Evolutionary conservation across 2,113 vertebrate genomes (phyloP), one percentile per base, ranked within the genome.

Genomic region (Neodontobutis hainanensis): DNA sequence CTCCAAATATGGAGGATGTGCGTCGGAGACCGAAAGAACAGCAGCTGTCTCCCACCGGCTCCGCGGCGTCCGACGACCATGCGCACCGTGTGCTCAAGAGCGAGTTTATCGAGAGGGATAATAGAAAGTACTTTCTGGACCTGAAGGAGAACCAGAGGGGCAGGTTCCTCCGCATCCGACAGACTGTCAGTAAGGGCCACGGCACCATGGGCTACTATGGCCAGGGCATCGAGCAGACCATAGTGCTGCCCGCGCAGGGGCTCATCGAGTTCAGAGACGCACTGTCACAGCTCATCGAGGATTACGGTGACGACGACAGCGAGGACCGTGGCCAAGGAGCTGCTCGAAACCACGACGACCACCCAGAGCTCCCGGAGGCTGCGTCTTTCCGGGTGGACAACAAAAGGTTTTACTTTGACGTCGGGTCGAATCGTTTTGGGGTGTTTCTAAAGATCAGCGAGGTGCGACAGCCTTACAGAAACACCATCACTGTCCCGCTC

Each of bases 201-300:
- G 96, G 97, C 63, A 90, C 94, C 78, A 96, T 98, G 87, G 97
- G 97, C 4, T 98, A 98, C 85, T 98, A 98, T 76, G 96, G 97
- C 11, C 96, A 95, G 86, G 96, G 97, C 76, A 95, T 96, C 62
- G 97, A 98, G 62, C 97, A 99, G 92, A 98, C 95, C 44, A 97
- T 99, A n/a, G 97, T 98, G 73, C 93, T 99, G 57, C 97, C 97
- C 0, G 97, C 97, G 0, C 97, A 98, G 81, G 97, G 97, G 40
- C 95, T 99, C 87, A 99, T 99, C 64, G 97, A 99, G 90, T 99
- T 99, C 85, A 91, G 97, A 42, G 97, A 99, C 90, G 97, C 97
- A 73, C 94, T 99, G 90, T 96, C 97, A 6, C 96, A 98, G 87
- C 94, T 99, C 5, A 97, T 99, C 1, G 97, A 99, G 73, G 97